Evolutionary conservation across 2,888 invertebrate species (phyloP).

Genomic region (Dorcus parallelipipedus): DNA sequence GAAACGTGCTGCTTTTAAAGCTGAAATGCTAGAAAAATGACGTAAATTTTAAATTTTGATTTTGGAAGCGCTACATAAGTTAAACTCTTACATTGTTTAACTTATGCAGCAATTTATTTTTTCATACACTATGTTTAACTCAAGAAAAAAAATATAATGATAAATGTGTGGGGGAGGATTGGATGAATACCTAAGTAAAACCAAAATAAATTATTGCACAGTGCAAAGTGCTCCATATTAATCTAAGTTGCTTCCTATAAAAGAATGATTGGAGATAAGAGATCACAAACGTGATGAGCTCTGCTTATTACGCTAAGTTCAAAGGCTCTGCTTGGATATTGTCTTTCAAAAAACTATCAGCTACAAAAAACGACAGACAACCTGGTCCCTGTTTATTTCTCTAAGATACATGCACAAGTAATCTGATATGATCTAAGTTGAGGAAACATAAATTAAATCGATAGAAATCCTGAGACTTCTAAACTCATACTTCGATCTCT

Average conservation of each 20-base stretch:
- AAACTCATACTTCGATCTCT: too few relatives aligned
- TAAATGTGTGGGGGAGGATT: too few relatives aligned
- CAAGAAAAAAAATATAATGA: too few relatives aligned
- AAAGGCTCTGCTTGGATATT: constrained; percentile 16
- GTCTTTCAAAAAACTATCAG: constrained; percentile 16
- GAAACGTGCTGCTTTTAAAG: background rate
- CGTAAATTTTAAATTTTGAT: constrained; percentile 2
- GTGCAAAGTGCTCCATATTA: too few relatives aligned
- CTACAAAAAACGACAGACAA: constrained; percentile 9
- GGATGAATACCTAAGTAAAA: too few relatives aligned
- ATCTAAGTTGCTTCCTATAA: background rate
- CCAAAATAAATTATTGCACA: too few relatives aligned
- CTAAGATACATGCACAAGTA: too few relatives aligned
- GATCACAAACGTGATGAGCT: constrained; percentile 16
- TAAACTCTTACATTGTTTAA: constrained; percentile 1
- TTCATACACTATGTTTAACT: too few relatives aligned
- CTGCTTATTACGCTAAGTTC: constrained; percentile 13
- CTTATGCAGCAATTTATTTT: background rate
- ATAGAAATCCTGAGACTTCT: too few relatives aligned
- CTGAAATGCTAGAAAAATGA: background rate
- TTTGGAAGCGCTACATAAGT: background rate
- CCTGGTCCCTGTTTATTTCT: constrained; percentile 6
- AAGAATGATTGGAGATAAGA: constrained; percentile 4
- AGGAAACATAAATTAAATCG: too few relatives aligned
- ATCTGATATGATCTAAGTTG: too few relatives aligned